Evolutionary conservation across 2,113 vertebrate genomes (phyloP).

Genomic region (Phocoena phocoena): DNA sequence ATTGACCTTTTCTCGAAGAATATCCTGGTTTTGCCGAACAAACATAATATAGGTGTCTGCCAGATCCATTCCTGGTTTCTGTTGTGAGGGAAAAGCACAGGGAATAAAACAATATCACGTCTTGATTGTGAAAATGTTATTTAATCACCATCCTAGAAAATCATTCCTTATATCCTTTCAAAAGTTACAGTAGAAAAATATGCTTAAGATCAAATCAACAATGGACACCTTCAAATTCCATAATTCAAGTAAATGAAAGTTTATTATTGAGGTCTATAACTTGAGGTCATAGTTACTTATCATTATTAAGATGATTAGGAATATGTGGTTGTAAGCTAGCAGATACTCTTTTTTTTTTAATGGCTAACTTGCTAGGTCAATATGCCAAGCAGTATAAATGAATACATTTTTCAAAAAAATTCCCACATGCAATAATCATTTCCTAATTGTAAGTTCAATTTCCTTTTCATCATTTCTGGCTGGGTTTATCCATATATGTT

Average conservation of each 20-base stretch:
- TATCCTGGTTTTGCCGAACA: constrained; percentile 97
- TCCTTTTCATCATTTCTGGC: neutral
- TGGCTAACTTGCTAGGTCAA: neutral
- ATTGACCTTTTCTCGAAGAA: constrained; percentile 93
- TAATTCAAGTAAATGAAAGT: neutral
- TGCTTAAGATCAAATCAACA: neutral
- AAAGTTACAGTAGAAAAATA: neutral
- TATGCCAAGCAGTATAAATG: neutral
- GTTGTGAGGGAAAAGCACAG: constrained; percentile 49
- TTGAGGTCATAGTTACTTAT: neutral
- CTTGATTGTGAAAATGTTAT: neutral
- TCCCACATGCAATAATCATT: neutral
- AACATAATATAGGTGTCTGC: constrained; percentile 98
- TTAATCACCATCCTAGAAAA: neutral
- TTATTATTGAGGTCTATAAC: neutral
- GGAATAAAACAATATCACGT: neutral
- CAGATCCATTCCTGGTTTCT: constrained; percentile 98
- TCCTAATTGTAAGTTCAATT: constrained; percentile 34
- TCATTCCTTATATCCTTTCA: neutral
- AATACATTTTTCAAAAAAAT: neutral
- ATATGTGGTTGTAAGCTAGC: neutral
- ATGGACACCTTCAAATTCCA: neutral
- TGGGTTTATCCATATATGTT: neutral
- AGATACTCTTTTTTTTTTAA: neutral
- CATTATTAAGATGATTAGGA: constrained; percentile 24